phyloP scores from a whole-genome alignment of 2,113 vertebrate species.

The Caracal caracal region DNA sequence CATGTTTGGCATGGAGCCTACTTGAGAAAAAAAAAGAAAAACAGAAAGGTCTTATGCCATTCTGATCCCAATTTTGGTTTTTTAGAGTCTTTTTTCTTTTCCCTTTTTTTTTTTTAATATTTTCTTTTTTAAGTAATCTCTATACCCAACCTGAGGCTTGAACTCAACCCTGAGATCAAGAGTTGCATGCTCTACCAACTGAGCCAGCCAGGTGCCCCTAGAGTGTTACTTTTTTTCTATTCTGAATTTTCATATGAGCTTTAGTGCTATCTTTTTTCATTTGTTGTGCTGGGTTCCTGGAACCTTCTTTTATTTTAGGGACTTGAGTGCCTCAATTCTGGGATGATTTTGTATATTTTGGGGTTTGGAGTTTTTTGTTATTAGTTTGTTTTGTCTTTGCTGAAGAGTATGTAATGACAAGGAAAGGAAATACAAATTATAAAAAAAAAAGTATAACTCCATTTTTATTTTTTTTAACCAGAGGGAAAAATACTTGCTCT shows the following conservation, averaged over 20 bases:
- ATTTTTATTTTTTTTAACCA: neutral
- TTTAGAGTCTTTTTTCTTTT: too few relatives aligned
- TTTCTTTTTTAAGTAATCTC: too few relatives aligned
- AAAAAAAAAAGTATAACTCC: neutral
- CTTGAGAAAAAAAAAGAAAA: neutral
- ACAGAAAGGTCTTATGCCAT: neutral
- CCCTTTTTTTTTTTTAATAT: too few relatives aligned
- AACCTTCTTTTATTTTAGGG: neutral
- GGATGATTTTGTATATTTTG: neutral
- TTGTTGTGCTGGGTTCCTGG: neutral
- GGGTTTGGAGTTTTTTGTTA: neutral
- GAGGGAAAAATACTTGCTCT: conserved; percentile 1
- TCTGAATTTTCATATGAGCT: neutral
- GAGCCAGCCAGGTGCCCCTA: neutral
- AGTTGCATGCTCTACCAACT: too few relatives aligned
- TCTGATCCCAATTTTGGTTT: neutral
- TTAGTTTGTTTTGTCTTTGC: neutral
- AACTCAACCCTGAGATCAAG: too few relatives aligned
- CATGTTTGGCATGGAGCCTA: neutral
- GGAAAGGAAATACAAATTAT: neutral
- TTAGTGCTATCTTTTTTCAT: neutral
- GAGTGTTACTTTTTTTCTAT: neutral
- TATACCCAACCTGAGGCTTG: too few relatives aligned
- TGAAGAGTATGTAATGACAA: neutral
- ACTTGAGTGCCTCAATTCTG: neutral